A percentile compares a stretch with the other conserved stretches of the same genome.
Conservation (phyloP, 2,797 vertebrate species). For the Borostomias antarcticus region DNA sequence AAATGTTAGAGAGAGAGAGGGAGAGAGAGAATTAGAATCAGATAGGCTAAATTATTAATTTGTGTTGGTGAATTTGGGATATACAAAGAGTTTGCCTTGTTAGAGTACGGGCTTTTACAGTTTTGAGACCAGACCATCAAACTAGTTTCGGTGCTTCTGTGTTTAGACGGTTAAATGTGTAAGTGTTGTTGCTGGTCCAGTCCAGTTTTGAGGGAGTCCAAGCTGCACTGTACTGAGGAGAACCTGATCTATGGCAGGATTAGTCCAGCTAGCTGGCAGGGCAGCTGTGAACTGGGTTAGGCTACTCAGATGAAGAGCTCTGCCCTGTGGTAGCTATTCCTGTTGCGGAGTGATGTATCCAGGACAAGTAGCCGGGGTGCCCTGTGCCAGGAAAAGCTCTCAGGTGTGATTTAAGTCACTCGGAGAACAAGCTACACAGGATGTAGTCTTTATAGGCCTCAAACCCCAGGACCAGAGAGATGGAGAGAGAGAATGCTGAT, state of each 20-base stretch:
- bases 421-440: slow-evolving; percentile 15
- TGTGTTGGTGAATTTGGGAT: too few species aligned
- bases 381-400: slow-evolving; percentile 29
- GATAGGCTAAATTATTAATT: too few species aligned
- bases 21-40: too few species aligned
- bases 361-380: neutral
- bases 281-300: slow-evolving; percentile 39
- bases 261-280: slow-evolving; percentile 31
- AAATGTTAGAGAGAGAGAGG: too few species aligned
- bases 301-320: slow-evolving; percentile 33
- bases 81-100: too few species aligned
- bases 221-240: neutral
- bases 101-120: too few species aligned
- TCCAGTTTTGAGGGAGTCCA: neutral
- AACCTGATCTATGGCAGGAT: slow-evolving; percentile 13
- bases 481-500: slow-evolving; percentile 16
- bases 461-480: slow-evolving; percentile 7
- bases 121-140: too few species aligned
- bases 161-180: too few species aligned
- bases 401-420: slow-evolving; percentile 37
- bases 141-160: too few species aligned
- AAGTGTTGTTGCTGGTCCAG: neutral
- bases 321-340: slow-evolving; percentile 9
- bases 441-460: slow-evolving; percentile 6
- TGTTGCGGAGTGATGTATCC: slow-evolving; percentile 18